phyloP scores from a whole-genome alignment of 2,113 vertebrate genomes.

The Cyphotilapia sp. region DNA sequence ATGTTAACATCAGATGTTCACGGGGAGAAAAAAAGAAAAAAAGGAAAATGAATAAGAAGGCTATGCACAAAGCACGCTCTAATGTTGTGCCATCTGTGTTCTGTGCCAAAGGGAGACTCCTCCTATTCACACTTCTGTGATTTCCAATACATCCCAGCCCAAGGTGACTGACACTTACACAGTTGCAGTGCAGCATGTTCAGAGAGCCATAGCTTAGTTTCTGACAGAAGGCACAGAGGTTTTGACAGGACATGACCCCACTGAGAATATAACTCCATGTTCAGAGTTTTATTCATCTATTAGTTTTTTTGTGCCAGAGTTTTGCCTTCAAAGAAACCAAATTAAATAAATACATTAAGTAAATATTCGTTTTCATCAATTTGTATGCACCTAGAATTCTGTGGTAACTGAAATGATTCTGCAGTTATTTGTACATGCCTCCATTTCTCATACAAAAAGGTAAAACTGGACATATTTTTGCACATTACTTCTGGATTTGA shows the following conservation, averaged over 20 bases:
- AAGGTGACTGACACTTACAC: constrained; percentile 63
- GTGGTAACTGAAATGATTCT: not conserved
- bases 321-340: not conserved
- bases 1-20: not conserved
- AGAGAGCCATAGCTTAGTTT: constrained; percentile 46
- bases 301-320: not conserved
- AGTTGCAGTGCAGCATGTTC: constrained; percentile 47
- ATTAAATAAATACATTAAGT: not conserved
- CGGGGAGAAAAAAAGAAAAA: not conserved
- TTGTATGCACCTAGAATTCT: not conserved
- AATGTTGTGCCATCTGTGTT: constrained; percentile 44
- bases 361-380: not conserved
- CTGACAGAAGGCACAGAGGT: constrained; percentile 54
- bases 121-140: constrained; percentile 51
- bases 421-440: not conserved
- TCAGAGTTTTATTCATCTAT: not conserved
- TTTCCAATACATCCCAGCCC: constrained; percentile 41
- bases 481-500: not conserved
- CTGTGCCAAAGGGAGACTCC: constrained; percentile 37
- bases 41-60: not conserved
- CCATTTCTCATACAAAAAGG: not conserved
- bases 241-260: constrained; percentile 50
- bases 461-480: not conserved
- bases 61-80: not conserved
- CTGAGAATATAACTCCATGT: constrained; percentile 12